Percentiles rank a stretch among this genome's conserved stretches.
Conservation (phyloP, 2,888 invertebrate species). For the Caenorhabditis angaria region DNA sequence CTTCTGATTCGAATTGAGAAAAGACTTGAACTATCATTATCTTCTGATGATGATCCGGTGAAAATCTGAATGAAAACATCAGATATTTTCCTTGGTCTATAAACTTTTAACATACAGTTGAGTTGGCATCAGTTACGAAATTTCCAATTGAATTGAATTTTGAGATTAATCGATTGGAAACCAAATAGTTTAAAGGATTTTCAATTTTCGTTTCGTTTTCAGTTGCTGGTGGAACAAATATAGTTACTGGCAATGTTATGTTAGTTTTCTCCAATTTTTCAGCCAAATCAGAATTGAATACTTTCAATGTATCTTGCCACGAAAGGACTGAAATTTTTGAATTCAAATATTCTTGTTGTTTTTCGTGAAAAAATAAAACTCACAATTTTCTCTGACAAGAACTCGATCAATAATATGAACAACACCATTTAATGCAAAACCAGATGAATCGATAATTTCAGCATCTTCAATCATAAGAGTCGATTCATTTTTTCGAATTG, state of each 20-base stretch:
- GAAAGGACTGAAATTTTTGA: constrained; percentile 11
- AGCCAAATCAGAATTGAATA: constrained; percentile 2
- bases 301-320: constrained; percentile 7
- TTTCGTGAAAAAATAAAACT: neutral
- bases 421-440: constrained; percentile 10
- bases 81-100: no score
- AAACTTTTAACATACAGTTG: neutral
- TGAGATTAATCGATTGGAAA: neutral
- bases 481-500: neutral
- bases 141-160: neutral
- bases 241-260: neutral
- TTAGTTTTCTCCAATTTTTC: neutral
- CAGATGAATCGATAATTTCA: neutral
- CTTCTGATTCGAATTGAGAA: neutral
- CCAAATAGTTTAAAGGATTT: neutral
- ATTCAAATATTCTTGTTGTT: neutral
- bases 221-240: constrained; percentile 4
- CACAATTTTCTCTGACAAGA: constrained; percentile 11
- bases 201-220: neutral
- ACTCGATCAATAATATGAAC: constrained; percentile 12
- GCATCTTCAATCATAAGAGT: neutral
- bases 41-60: neutral
- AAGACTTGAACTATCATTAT: neutral
- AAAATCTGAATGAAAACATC: constrained; percentile 1
- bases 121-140: neutral